Conservation (phyloP, 2,797 vertebrate species). For the Dromococcyx pavoninus region DNA sequence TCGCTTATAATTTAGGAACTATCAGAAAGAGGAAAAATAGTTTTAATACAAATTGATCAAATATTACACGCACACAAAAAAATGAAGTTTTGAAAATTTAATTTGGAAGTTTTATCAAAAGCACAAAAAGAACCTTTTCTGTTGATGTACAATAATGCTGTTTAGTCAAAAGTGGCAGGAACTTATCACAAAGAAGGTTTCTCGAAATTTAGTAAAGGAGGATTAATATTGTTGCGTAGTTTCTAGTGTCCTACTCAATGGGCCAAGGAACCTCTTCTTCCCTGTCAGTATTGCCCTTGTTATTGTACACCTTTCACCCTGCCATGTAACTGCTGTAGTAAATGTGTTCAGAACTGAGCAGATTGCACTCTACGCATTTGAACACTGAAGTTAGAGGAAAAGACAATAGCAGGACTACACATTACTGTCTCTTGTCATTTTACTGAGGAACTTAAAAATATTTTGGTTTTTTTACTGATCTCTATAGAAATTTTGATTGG, state of each 20-base stretch:
- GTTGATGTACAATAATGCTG: background rate
- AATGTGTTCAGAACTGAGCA: background rate
- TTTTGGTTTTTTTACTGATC: background rate
- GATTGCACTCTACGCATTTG: too few relatives aligned
- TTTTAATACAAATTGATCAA: background rate
- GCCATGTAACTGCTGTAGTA: background rate
- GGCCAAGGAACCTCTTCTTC: background rate
- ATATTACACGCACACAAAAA: background rate
- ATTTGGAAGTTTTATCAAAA: background rate
- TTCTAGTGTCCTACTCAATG: fast-evolving
- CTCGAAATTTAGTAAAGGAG: background rate
- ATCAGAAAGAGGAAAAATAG: background rate
- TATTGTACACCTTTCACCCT: background rate
- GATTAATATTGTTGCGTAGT: background rate
- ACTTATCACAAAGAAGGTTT: background rate
- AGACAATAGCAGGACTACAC: background rate
- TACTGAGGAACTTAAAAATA: background rate
- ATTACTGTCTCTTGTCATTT: background rate
- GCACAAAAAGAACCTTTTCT: background rate
- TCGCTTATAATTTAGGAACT: background rate
- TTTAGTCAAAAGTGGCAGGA: background rate
- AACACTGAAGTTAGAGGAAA: background rate
- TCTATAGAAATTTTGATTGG: background rate
- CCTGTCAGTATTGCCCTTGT: background rate
- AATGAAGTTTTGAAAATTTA: background rate